These are phyloP conservation scores for Ispidina picta DNA, from an alignment of 2,797 vertebrate genomes.

Conservation along the genomic window DNA sequence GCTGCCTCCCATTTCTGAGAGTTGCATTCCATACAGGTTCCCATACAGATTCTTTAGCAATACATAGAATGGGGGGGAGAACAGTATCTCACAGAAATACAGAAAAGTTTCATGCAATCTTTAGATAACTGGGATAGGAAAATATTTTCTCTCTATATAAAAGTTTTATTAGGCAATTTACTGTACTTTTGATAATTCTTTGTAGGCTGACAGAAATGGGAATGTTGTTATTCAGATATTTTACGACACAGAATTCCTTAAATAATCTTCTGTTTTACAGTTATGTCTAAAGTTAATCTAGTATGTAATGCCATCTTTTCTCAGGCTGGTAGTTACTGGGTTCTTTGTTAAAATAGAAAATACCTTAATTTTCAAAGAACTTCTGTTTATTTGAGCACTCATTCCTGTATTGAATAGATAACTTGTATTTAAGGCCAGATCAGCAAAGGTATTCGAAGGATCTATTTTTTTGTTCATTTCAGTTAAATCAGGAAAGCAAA, in stretches of 20 bases:
- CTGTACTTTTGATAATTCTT: not conserved
- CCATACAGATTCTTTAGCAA: not conserved
- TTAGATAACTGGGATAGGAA: not conserved
- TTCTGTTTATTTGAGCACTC: not conserved
- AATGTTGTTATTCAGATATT: not conserved
- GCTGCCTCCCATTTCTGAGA: not conserved
- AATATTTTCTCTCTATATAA: not conserved
- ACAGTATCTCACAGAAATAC: not conserved
- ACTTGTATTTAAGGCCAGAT: not conserved
- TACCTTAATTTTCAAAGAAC: not conserved
- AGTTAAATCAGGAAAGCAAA: not conserved
- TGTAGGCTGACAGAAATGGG: not conserved
- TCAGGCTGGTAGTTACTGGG: not conserved
- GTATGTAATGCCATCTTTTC: not conserved
- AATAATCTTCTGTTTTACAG: not conserved
- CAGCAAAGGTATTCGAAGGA: not conserved
- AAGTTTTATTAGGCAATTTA: not conserved
- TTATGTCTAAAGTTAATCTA: not conserved
- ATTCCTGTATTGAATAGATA: not conserved
- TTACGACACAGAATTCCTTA: not conserved
- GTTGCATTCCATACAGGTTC: not conserved
- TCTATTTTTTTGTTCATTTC: not conserved
- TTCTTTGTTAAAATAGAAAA: not conserved
- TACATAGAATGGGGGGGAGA: not conserved
- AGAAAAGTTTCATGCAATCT: not conserved